These are phyloP conservation scores for Scaptomyza caliginosa DNA, from an alignment of 2,888 invertebrate genomes.

Conservation along the genomic window DNA sequence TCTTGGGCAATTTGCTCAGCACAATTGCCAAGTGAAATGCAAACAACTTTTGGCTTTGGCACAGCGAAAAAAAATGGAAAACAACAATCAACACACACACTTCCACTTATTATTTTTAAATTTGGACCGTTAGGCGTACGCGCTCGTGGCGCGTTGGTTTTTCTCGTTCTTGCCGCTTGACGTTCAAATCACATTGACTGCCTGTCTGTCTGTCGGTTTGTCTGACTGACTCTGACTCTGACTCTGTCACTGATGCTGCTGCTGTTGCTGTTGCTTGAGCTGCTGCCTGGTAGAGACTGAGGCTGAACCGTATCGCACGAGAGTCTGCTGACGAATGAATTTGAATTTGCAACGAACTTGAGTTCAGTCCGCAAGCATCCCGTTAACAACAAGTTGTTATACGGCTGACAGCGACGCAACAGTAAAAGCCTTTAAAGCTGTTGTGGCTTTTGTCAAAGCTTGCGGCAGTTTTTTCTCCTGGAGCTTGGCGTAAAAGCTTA, in stretches of 20 bases:
- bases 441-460: neutral
- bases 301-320: slow-evolving; percentile 69
- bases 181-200: slow-evolving; percentile 19
- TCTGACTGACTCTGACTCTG: neutral
- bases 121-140: slow-evolving; percentile 42
- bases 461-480: neutral
- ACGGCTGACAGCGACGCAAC: slow-evolving; percentile 25
- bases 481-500: neutral
- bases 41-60: slow-evolving; percentile 38
- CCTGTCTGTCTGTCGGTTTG: neutral
- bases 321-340: slow-evolving; percentile 69
- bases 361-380: slow-evolving; percentile 26
- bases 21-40: slow-evolving; percentile 14
- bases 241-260: slow-evolving; percentile 17
- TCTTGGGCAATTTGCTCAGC: slow-evolving; percentile 19
- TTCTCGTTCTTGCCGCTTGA: slow-evolving; percentile 14
- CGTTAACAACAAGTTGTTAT: slow-evolving; percentile 37
- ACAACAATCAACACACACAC: slow-evolving; percentile 28
- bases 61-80: slow-evolving; percentile 42
- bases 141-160: slow-evolving; percentile 26
- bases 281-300: slow-evolving; percentile 31
- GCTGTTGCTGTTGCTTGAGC: slow-evolving; percentile 29
- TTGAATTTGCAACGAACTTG: slow-evolving; percentile 40
- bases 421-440: slow-evolving; percentile 5
- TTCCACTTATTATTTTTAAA: slow-evolving; percentile 35